Evolutionary conservation across 2,888 invertebrate genomes (phyloP).

Genomic region (Scelioninae gen. 2): DNA sequence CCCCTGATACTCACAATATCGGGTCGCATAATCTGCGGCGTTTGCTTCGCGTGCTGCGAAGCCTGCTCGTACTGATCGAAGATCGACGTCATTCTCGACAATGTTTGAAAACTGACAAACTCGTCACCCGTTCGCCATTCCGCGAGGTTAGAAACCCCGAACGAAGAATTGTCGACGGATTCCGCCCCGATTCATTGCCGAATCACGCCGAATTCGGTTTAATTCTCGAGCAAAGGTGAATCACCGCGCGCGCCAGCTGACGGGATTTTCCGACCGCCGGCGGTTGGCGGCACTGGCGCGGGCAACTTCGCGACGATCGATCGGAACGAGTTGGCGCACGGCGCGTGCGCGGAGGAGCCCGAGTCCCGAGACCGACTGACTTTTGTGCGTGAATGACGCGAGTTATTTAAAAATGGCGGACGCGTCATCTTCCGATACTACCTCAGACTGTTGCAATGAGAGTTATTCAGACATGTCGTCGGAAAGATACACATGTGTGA

Average conservation of each 20-base stretch:
- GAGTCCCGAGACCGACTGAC: no score
- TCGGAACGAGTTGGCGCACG: neutral
- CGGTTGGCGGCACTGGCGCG: slow-evolving; percentile 6
- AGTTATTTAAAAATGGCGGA: slow-evolving; percentile 76
- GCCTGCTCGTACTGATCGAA: slow-evolving; percentile 90
- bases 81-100: slow-evolving; percentile 83
- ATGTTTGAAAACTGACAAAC: neutral
- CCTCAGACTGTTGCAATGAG: slow-evolving; percentile 73
- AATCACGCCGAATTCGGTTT: neutral
- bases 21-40: slow-evolving; percentile 73
- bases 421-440: slow-evolving; percentile 75
- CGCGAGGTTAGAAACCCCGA: no score
- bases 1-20: slow-evolving; percentile 77
- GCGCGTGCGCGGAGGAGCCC: neutral
- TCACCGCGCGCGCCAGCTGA: slow-evolving; percentile 5
- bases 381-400: slow-evolving; percentile 43
- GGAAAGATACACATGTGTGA: slow-evolving; percentile 67
- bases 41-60: slow-evolving; percentile 78
- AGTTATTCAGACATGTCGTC: slow-evolving; percentile 73
- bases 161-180: no score
- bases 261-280: neutral
- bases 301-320: neutral
- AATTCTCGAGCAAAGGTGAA: no score
- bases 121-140: neutral
- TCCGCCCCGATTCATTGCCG: no score